Percentiles rank a stretch among this genome's conserved stretches.
phyloP scores from a whole-genome alignment of 2,888 invertebrate species.

The Eristalis intricaria region DNA sequence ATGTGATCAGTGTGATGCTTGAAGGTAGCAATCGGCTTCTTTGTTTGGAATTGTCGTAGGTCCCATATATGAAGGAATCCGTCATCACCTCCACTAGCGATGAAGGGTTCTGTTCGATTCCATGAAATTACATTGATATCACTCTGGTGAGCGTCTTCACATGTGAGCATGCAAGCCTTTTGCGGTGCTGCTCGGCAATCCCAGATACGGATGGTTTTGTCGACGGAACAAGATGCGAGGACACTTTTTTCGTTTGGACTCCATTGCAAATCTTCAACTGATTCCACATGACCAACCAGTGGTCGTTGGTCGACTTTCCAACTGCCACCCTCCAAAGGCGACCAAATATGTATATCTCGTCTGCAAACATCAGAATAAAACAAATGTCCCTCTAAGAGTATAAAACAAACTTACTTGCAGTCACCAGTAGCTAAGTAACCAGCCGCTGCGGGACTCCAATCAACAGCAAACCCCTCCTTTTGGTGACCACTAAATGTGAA shows the following conservation, averaged over 20 bases:
- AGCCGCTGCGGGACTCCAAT: slow-evolving; percentile 92
- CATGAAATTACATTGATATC: slow-evolving; percentile 99
- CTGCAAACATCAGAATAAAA: slow-evolving; percentile 50
- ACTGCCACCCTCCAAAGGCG: slow-evolving; percentile 87
- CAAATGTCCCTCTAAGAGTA: background rate
- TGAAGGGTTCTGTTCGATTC: slow-evolving; percentile 95
- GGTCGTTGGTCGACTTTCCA: slow-evolving; percentile 97
- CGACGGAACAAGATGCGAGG: slow-evolving; percentile 93
- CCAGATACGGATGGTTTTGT: slow-evolving; percentile 96
- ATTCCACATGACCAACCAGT: slow-evolving; percentile 92
- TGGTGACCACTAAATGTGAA: slow-evolving; percentile 96
- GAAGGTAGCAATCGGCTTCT: slow-evolving; percentile 94
- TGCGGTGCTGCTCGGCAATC: slow-evolving; percentile 93
- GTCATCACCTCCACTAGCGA: slow-evolving; percentile 97
- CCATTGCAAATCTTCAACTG: slow-evolving; percentile 99
- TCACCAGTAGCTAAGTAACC: slow-evolving; percentile 97
- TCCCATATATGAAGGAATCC: slow-evolving; percentile 98
- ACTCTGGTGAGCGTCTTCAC: slow-evolving; percentile 91
- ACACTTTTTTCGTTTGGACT: slow-evolving; percentile 97
- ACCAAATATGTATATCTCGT: slow-evolving; percentile 97
- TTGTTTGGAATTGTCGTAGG: slow-evolving; percentile 89
- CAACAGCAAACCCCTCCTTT: slow-evolving; percentile 96
- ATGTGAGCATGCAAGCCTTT: slow-evolving; percentile 95
- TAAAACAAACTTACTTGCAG: slow-evolving; percentile 82
- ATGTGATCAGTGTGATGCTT: slow-evolving; percentile 97